phyloP scores from a whole-genome alignment of 2,797 vertebrate genomes.

The Sebastes dallii region DNA sequence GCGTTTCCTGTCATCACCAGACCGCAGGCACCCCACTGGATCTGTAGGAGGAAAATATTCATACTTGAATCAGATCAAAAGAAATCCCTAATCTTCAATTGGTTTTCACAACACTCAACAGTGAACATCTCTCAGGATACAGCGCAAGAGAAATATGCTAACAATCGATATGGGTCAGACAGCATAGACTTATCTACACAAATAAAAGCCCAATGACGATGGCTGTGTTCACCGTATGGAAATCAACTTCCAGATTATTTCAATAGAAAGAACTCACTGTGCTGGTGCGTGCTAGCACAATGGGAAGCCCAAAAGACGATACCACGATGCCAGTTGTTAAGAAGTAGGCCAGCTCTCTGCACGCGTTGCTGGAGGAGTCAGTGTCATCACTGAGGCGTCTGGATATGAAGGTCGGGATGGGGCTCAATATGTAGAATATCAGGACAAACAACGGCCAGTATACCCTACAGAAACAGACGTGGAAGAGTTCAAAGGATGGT shows the following conservation, averaged over 20 bases:
- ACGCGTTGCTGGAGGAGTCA: slow-evolving; percentile 91
- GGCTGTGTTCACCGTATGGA: neutral
- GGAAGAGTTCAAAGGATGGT: neutral
- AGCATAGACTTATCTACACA: neutral
- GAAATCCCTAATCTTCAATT: neutral
- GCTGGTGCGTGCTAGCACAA: slow-evolving; percentile 87
- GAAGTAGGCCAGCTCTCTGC: slow-evolving; percentile 93
- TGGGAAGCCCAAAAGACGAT: slow-evolving; percentile 92
- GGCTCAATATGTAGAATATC: slow-evolving; percentile 91
- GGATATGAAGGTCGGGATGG: slow-evolving; percentile 93
- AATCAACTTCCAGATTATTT: neutral
- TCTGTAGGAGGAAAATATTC: slow-evolving; percentile 81
- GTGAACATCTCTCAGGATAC: neutral
- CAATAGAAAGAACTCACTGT: slow-evolving; percentile 83
- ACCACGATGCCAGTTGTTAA: slow-evolving; percentile 96
- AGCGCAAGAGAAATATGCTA: neutral
- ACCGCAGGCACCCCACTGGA: slow-evolving; percentile 94
- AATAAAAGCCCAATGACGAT: neutral
- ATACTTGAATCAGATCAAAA: neutral
- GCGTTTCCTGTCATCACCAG: slow-evolving; percentile 94
- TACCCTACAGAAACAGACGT: slow-evolving; percentile 71
- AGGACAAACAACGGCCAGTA: slow-evolving; percentile 97
- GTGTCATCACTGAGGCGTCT: slow-evolving; percentile 87
- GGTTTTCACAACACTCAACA: neutral
- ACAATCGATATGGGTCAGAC: neutral